phyloP scores from a whole-genome alignment of 1,140 invertebrate species.

The Araneus ventricosus region DNA sequence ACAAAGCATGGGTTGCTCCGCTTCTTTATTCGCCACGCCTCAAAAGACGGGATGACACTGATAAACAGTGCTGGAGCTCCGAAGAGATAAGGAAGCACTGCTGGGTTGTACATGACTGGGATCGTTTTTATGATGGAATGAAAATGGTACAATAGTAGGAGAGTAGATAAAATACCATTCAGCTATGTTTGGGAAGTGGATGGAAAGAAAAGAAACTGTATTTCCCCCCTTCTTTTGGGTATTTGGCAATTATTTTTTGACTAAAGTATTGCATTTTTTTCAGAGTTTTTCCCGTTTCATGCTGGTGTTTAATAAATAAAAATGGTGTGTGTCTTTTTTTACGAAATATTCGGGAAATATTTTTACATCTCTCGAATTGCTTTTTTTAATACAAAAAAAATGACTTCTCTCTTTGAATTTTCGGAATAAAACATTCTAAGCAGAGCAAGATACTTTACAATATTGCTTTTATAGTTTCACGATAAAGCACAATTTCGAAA shows the following conservation, averaged over 20 bases:
- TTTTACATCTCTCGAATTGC: no score
- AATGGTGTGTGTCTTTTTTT: no score
- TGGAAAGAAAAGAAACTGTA: neutral
- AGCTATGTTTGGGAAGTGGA: neutral
- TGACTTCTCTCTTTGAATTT: no score
- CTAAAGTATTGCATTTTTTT: neutral
- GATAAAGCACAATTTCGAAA: no score
- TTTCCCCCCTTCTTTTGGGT: neutral
- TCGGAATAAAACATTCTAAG: no score
- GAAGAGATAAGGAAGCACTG: neutral
- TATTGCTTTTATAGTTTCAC: no score
- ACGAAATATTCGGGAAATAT: no score
- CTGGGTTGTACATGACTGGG: neutral
- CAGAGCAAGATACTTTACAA: no score
- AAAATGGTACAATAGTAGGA: neutral
- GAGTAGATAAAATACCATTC: neutral
- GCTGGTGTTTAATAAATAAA: no score
- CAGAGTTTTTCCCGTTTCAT: neutral
- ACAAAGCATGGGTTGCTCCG: neutral
- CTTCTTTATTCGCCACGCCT: neutral
- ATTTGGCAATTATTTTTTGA: neutral
- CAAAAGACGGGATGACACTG: constrained; percentile 1
- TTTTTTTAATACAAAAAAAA: no score
- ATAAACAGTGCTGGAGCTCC: neutral
- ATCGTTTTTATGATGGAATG: neutral